Percentiles rank a stretch among this genome's conserved stretches.
These are phyloP conservation scores for Dryomyza anilis DNA, from an alignment of 2,888 invertebrate species.

Conservation along the genomic window DNA sequence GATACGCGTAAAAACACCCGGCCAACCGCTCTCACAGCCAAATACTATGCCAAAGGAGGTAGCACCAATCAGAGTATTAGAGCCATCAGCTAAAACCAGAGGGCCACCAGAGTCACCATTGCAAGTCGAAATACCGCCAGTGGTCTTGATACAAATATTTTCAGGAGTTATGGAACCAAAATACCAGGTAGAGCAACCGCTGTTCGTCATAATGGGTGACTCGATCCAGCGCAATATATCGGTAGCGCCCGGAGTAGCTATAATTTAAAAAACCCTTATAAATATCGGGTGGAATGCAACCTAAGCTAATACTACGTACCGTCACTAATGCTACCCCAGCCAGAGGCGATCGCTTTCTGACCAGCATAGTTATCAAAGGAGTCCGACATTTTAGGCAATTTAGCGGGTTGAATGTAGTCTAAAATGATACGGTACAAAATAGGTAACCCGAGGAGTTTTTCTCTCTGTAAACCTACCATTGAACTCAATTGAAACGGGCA, in stretches of 20 bases:
- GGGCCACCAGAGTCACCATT: constrained; percentile 62
- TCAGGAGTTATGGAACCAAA: constrained; percentile 56
- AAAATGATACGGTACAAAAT: too few relatives aligned
- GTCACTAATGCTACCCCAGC: constrained; percentile 62
- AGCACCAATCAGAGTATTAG: constrained; percentile 52
- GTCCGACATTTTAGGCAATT: constrained; percentile 54
- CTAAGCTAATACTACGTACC: too few relatives aligned
- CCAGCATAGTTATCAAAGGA: constrained; percentile 54
- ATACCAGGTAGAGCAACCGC: constrained; percentile 58
- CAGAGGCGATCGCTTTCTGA: constrained; percentile 59
- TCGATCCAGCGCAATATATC: constrained; percentile 59
- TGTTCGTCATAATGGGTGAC: constrained; percentile 57
- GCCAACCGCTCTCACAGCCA: constrained; percentile 56
- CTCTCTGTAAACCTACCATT: constrained; percentile 32
- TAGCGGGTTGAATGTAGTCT: constrained; percentile 60
- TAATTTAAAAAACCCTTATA: too few relatives aligned
- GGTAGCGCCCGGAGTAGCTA: constrained; percentile 43
- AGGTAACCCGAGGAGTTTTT: not conserved
- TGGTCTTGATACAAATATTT: constrained; percentile 61
- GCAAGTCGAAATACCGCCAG: constrained; percentile 59
- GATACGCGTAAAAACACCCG: constrained; percentile 57
- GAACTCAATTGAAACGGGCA: constrained; percentile 30
- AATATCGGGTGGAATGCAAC: constrained; percentile 59
- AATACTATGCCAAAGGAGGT: constrained; percentile 59
- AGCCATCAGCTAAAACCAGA: constrained; percentile 50